phyloP scores from a whole-genome alignment of 2,113 vertebrate genomes.

The Myotis davidii region DNA sequence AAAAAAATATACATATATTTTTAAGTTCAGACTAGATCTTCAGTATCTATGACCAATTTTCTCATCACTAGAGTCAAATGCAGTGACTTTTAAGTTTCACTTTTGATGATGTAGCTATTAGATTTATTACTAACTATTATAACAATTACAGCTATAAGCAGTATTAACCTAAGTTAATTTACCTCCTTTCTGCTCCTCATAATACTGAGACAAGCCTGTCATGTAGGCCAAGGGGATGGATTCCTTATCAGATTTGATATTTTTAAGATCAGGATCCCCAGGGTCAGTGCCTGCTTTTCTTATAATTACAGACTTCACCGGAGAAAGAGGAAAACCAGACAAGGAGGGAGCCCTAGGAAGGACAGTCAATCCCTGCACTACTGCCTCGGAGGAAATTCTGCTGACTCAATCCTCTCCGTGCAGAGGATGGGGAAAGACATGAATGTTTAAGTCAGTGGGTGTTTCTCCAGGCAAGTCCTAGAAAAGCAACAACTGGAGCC shows the following conservation, averaged over 20 bases:
- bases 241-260: neutral
- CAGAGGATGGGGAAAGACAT: neutral
- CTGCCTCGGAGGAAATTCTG: neutral
- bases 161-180: neutral
- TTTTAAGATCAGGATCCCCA: neutral
- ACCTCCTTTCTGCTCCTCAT: neutral
- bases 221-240: neutral
- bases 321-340: neutral
- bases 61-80: neutral
- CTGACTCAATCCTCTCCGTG: neutral
- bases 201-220: neutral
- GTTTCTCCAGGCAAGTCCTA: neutral
- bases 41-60: neutral
- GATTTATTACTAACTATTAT: neutral
- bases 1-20: no score
- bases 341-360: neutral
- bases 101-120: neutral
- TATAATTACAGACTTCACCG: neutral
- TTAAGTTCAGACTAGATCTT: neutral
- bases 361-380: no score
- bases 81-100: neutral
- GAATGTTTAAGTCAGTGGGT: fast-evolving
- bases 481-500: neutral
- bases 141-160: neutral
- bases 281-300: neutral